phyloP scores from a whole-genome alignment of 2,888 invertebrate genomes.

The Plusia festucae region DNA sequence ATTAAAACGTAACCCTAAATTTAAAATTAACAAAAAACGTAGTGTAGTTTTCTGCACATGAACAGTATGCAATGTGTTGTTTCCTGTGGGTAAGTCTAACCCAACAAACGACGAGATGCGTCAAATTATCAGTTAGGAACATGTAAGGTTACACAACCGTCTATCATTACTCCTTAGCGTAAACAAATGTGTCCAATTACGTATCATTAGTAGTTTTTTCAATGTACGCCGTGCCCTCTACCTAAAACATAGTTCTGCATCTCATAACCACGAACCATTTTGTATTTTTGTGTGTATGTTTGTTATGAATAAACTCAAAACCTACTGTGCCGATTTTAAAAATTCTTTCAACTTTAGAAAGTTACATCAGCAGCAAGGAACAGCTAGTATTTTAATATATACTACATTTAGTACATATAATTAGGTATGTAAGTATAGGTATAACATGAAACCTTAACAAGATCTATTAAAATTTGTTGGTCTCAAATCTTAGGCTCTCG shows the following conservation, averaged over 20 bases:
- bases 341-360: too few species aligned
- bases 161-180: constrained; percentile 23
- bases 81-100: background rate
- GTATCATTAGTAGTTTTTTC: constrained; percentile 32
- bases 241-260: constrained; percentile 31
- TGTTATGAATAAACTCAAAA: too few species aligned
- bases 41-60: background rate
- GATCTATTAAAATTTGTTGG: too few species aligned
- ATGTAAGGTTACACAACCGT: constrained; percentile 18
- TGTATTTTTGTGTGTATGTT: too few species aligned
- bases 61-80: background rate
- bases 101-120: background rate
- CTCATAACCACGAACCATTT: constrained; percentile 12
- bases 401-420: too few species aligned
- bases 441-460: too few species aligned
- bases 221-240: constrained; percentile 24
- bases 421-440: too few species aligned
- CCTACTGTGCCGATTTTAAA: too few species aligned
- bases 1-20: too few species aligned
- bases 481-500: too few species aligned
- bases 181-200: constrained; percentile 52
- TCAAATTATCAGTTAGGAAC: constrained; percentile 6
- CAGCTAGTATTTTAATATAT: too few species aligned
- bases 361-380: too few species aligned
- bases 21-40: background rate